Evolutionary conservation across 2,888 invertebrate species (phyloP).

Genomic region (Drosophila neutralis): DNA sequence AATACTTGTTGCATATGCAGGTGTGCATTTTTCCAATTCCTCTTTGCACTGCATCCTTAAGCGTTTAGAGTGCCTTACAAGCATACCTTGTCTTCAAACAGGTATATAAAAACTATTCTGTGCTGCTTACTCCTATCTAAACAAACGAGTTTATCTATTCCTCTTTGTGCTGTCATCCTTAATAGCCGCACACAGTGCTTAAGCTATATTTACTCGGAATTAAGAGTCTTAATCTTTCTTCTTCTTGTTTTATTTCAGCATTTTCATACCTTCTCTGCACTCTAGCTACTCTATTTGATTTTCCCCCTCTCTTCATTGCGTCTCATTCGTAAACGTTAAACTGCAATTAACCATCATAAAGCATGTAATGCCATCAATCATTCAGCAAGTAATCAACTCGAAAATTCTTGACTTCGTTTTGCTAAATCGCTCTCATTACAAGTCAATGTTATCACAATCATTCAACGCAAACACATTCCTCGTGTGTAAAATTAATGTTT

Average conservation of each 20-base stretch:
- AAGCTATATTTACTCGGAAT: neutral
- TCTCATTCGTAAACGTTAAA: neutral
- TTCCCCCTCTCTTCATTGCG: neutral
- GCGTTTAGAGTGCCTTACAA: neutral
- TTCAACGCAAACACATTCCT: conserved; percentile 14
- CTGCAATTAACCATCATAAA: neutral
- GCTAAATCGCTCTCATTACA: conserved; percentile 13
- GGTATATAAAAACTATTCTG: too few species aligned
- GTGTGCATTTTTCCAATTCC: neutral
- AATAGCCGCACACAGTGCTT: accelerated
- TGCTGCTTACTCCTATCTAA: neutral
- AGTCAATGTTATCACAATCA: conserved; percentile 35
- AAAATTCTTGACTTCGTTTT: neutral
- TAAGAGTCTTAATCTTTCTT: neutral
- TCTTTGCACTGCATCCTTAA: neutral
- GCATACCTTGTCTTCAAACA: too few species aligned
- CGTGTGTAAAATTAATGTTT: conserved; percentile 37
- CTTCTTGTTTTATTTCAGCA: neutral
- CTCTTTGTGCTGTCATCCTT: neutral
- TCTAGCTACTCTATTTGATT: neutral
- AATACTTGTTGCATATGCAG: too few species aligned
- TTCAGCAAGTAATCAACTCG: neutral
- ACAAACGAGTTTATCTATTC: neutral
- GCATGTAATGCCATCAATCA: neutral
- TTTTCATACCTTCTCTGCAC: neutral